Conservation (phyloP, 1,140 invertebrate species). For the Adoxophyes honmai region DNA sequence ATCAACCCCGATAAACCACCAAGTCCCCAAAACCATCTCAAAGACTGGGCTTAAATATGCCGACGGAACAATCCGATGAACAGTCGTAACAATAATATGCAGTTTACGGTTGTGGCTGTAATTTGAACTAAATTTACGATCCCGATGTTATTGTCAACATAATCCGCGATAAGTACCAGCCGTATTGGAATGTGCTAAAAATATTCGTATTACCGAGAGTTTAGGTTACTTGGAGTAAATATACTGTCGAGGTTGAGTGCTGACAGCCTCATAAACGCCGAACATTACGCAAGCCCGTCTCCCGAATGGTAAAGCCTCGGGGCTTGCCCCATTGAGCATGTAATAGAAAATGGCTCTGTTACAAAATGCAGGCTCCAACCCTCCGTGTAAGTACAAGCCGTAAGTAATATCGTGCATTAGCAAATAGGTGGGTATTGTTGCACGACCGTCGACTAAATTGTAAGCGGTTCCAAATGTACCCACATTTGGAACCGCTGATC, state of each 20-base stretch:
- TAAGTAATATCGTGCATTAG: constrained; percentile 42
- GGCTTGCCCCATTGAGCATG: constrained; percentile 44
- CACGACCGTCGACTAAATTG: constrained; percentile 45
- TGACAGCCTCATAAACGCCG: constrained; percentile 32
- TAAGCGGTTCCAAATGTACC: constrained; percentile 32
- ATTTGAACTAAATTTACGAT: too few species aligned
- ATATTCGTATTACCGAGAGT: too few species aligned
- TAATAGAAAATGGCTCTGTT: constrained; percentile 36
- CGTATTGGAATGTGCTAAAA: too few species aligned
- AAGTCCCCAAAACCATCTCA: neutral
- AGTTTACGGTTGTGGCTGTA: too few species aligned
- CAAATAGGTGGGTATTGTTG: constrained; percentile 38
- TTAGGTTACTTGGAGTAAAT: too few species aligned
- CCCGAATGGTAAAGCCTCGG: constrained; percentile 47
- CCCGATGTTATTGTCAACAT: too few species aligned
- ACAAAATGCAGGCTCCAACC: constrained; percentile 31
- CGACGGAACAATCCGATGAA: too few species aligned
- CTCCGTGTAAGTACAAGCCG: constrained; percentile 22
- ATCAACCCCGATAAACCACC: neutral
- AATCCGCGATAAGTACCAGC: too few species aligned
- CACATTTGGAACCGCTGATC: constrained; percentile 37
- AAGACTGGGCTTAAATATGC: too few species aligned
- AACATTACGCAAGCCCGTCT: constrained; percentile 57
- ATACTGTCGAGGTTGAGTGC: neutral
- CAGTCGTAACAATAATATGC: too few species aligned